Conservation (phyloP, 2,888 invertebrate species). For the Amiota communis region DNA sequence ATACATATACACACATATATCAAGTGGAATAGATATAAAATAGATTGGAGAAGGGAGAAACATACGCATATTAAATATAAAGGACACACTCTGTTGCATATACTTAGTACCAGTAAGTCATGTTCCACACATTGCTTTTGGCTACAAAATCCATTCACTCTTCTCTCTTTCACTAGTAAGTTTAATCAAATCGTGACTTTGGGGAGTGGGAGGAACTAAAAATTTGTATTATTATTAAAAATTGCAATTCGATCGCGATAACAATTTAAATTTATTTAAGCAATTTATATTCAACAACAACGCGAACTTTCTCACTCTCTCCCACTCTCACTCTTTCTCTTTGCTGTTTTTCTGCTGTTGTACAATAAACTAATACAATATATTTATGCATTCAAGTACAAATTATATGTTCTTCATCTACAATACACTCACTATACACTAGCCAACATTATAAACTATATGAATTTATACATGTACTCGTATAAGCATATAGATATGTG, state of each 20-base stretch:
- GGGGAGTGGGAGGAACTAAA: neutral
- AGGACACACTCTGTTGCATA: slow-evolving; percentile 36
- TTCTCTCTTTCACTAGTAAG: neutral
- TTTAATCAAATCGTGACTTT: too few species aligned
- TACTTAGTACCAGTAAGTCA: neutral
- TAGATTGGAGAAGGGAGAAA: too few species aligned
- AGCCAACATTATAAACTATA: too few species aligned
- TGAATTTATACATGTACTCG: neutral
- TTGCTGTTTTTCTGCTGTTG: too few species aligned
- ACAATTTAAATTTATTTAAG: slow-evolving; percentile 60
- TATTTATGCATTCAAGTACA: slow-evolving; percentile 18
- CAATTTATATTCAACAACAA: slow-evolving; percentile 53
- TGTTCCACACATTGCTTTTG: neutral
- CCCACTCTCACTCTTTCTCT: too few species aligned
- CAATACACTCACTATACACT: neutral
- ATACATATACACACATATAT: slow-evolving; percentile 33
- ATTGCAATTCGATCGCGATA: slow-evolving; percentile 59
- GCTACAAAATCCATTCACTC: neutral
- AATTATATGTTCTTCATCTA: slow-evolving; percentile 1
- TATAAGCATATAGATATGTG: neutral
- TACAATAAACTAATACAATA: too few species aligned
- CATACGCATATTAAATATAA: too few species aligned
- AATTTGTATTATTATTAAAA: slow-evolving; percentile 49
- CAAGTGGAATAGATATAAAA: too few species aligned
- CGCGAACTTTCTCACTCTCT: too few species aligned